phyloP scores from a whole-genome alignment of 2,113 vertebrate genomes.

The Leucosticte australis region DNA sequence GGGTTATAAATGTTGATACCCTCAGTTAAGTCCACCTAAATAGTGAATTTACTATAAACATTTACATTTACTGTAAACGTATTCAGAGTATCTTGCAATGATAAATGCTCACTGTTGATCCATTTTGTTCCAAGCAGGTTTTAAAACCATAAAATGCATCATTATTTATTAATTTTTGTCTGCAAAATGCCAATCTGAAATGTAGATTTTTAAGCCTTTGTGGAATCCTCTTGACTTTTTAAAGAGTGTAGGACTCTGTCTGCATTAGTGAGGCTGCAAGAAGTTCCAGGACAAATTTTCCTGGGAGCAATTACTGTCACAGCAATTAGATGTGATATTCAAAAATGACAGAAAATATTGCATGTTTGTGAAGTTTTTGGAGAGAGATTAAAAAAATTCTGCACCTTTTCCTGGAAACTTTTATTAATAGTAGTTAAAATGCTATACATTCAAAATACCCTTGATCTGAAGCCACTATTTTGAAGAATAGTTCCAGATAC shows the following conservation, averaged over 20 bases:
- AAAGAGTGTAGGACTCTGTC: neutral
- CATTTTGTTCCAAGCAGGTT: neutral
- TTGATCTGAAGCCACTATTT: neutral
- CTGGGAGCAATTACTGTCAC: neutral
- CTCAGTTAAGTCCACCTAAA: neutral
- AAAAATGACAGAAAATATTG: neutral
- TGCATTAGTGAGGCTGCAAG: neutral
- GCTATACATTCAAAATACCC: neutral
- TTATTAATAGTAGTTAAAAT: neutral
- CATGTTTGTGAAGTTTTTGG: neutral
- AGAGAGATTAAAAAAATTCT: neutral
- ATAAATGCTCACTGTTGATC: neutral
- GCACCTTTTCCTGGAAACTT: neutral
- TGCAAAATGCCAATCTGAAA: neutral
- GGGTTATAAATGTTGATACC: neutral
- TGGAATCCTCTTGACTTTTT: neutral
- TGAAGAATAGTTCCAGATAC: neutral
- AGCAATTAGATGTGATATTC: neutral
- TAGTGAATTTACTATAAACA: neutral
- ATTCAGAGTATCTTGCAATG: neutral
- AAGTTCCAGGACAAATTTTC: neutral
- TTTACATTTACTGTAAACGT: neutral
- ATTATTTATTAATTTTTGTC: neutral
- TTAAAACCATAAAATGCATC: neutral
- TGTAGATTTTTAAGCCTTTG: neutral